A percentile compares a stretch with the other conserved stretches of the same genome.
phyloP scores from a whole-genome alignment of 2,888 invertebrate genomes.

The Drosophila differens region DNA sequence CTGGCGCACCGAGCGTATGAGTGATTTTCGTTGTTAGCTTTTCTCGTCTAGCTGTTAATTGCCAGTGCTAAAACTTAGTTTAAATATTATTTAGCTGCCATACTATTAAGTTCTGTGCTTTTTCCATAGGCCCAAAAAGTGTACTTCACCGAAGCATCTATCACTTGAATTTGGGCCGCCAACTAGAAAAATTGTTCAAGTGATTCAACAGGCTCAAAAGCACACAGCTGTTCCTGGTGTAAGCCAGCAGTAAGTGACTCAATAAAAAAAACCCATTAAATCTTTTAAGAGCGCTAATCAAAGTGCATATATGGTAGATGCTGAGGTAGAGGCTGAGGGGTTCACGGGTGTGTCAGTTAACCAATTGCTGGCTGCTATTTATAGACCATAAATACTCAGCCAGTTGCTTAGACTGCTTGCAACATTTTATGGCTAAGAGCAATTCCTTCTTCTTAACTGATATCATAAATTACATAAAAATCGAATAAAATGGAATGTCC shows the following conservation, averaged over 20 bases:
- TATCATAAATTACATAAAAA: constrained; percentile 47
- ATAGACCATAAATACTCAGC: constrained; percentile 51
- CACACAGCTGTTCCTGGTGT: constrained; percentile 43
- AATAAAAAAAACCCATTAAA: constrained; percentile 63
- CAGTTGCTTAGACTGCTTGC: constrained; percentile 9
- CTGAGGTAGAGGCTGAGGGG: background rate
- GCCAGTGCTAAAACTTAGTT: constrained; percentile 52
- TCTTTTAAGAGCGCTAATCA: constrained; percentile 50
- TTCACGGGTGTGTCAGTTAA: constrained; percentile 13
- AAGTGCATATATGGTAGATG: constrained; percentile 49
- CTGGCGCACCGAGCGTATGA: constrained; percentile 69
- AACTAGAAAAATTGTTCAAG: constrained; percentile 12
- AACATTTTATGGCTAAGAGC: constrained; percentile 34
- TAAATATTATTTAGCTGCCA: constrained; percentile 47
- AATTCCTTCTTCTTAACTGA: constrained; percentile 20
- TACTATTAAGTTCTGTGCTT: constrained; percentile 48
- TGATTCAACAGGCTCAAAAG: constrained; percentile 52
- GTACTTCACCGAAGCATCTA: constrained; percentile 61
- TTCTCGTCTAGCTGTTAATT: constrained; percentile 74
- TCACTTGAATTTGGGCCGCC: constrained; percentile 1
- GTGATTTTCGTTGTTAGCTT: constrained; percentile 72
- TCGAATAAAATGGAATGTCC: constrained; percentile 17
- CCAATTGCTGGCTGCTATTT: constrained; percentile 47
- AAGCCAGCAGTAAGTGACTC: constrained; percentile 58
- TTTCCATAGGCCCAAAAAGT: constrained; percentile 20